Evolutionary conservation across 2,888 invertebrate genomes (phyloP).

Genomic region (Apodemia mormo): DNA sequence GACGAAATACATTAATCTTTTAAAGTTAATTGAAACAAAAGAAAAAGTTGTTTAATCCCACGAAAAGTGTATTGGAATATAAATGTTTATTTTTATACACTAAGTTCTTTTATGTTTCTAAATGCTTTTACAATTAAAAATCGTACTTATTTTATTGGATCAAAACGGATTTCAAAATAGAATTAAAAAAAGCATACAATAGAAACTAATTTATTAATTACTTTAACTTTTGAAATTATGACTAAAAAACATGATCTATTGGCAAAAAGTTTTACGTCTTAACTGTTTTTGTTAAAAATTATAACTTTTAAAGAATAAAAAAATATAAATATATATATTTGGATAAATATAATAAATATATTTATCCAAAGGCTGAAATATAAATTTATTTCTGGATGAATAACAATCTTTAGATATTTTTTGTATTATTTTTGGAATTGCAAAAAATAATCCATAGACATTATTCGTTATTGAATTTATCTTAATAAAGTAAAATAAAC

Average conservation of each 20-base stretch:
- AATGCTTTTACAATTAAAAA: not conserved
- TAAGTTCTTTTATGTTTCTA: not conserved
- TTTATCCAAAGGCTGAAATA: too few relatives aligned
- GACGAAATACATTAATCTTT: conserved; percentile 37
- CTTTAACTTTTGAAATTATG: not conserved
- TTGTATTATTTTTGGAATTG: too few relatives aligned
- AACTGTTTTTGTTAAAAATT: not conserved
- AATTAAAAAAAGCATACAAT: not conserved
- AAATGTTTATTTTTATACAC: conserved; percentile 5
- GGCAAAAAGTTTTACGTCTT: not conserved
- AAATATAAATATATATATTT: too few relatives aligned
- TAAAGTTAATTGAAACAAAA: conserved; percentile 28
- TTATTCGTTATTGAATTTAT: too few relatives aligned
- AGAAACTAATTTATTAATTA: not conserved
- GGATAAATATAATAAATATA: too few relatives aligned
- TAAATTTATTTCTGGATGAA: too few relatives aligned
- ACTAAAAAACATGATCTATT: not conserved
- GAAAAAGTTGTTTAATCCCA: conserved; percentile 23
- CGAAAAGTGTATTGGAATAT: conserved; percentile 14
- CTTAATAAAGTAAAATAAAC: too few relatives aligned
- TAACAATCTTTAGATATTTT: too few relatives aligned
- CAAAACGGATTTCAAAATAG: not conserved
- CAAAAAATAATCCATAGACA: too few relatives aligned
- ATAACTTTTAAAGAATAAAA: too few relatives aligned
- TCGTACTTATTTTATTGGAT: not conserved